Base-by-base conservation (phyloP, 2,888 invertebrate genomes). In the Cylindroiulus punctatus region DNA sequence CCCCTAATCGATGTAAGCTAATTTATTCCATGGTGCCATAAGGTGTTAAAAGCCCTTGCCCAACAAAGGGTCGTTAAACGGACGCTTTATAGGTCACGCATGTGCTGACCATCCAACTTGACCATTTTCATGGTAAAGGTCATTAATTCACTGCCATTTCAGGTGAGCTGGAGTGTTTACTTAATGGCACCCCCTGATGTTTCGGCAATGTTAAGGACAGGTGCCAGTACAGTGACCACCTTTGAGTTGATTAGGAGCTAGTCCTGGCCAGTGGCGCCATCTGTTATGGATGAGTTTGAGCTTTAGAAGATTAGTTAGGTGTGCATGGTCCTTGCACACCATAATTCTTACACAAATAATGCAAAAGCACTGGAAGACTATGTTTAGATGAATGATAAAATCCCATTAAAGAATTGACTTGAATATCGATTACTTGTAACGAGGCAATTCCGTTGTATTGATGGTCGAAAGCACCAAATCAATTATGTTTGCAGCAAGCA, bases 81-180 rank as follows among this genome's bases (percentile, higher is more conserved):
- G n/a, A 65, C n/a, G 65, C 65, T 26, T 65, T 65, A 65, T 65
- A 26, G 65, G 65, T 65, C 65, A 65, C 65, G 26, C 65, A 65
- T 65, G 65, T 22, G 65, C 12, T 65, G 65, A 65, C 65, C 65
- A 26, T 22, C 65, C 65, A 65, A 8, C 26, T 65, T 10, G 65
- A 26, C 26, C 65, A n/a, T 65, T 65, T 65, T 65, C 26, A 26
- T 12, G 65, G 65, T 65, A 26, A 65, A 65, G 65, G 65, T 65
- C 26, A 65, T 65, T 65, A 65, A 65, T 65, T 65, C n/a, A 26
- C 65, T 26, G 65, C 65, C 10, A 26, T 8, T 12, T 26, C 26
- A 65, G 65, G 65, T 65, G 65, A 65, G 2, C 10, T 12, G 3
- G 26, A 65, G 65, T 65, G 26, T 65, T 65, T 65, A 65, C 26